Base-by-base conservation (phyloP, 2,113 vertebrate genomes). In the Lichenostomus cassidix region DNA sequence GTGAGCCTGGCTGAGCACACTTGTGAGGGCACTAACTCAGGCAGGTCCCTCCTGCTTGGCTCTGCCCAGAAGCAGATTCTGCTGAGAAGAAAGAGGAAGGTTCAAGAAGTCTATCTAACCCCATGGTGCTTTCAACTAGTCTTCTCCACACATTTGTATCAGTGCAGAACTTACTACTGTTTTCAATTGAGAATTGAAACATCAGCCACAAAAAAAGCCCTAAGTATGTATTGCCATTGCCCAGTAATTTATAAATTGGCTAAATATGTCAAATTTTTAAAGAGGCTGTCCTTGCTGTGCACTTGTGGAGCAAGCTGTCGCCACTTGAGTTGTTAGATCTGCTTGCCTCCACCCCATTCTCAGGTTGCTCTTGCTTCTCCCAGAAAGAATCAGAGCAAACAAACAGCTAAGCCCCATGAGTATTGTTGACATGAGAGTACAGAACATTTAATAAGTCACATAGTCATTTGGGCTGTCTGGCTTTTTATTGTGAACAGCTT, bases 91-190 rank as follows among this genome's bases (percentile, higher is more conserved):
- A 63, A 69, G 20, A 85, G 11, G 7, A 50, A 67, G 11, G 9
- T 4, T 12, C 11, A 39, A 27, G 42, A 55, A 56, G 15, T 15
- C 11, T 8, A 12, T 60, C 0, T 7, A 68, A 17, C 15, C 13
- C 58, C 29, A 12, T 0, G 1, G 1, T 27, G 13, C 22, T 58
- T 25, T 62, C 20, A 79, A 11, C 31, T 10, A 18, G 4, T 8
- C 8, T 73, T 70, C 9, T 42, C 35, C 23, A 14, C 4, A 4
- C 10, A 16, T 23, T 47, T 39, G 0, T 35, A 3, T 9, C 12
- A 28, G 8, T 8, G 9, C 21, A 85, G 13, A 10, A 39, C 17
- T 58, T 68, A 39, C 15, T 18, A 21, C 18, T 13, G 5, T 0
- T 71, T 85, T 68, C 44, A 29, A 5, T 2, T 19, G 39, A 42